These are phyloP conservation scores for Drosophila testacea DNA, from an alignment of 2,888 invertebrate genomes.

Conservation along the genomic window DNA sequence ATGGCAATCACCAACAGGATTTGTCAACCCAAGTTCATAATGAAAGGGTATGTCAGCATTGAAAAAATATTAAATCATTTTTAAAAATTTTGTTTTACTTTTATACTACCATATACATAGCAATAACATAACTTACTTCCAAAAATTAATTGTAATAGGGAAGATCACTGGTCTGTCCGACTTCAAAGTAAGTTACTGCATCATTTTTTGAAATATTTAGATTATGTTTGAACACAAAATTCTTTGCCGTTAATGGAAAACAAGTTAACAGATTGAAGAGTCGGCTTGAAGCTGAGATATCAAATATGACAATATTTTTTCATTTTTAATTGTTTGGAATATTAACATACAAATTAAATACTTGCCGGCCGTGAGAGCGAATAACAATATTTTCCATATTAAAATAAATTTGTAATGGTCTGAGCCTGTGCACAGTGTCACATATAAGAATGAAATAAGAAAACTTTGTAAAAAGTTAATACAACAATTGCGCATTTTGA, in stretches of 20 bases:
- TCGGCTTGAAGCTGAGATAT: background rate
- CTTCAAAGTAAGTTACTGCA: background rate
- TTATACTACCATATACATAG: no score
- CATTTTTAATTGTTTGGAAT: background rate
- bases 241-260: background rate
- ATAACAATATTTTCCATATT: slow-evolving; percentile 56
- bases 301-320: background rate
- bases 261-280: background rate
- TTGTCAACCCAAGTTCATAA: no score
- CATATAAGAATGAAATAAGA: slow-evolving; percentile 19
- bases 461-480: background rate
- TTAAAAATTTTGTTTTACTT: no score
- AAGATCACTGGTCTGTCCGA: background rate
- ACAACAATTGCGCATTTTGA: background rate
- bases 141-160: no score
- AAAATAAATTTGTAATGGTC: background rate
- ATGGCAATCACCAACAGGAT: background rate
- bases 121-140: no score
- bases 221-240: background rate
- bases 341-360: slow-evolving; percentile 15
- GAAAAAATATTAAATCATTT: no score
- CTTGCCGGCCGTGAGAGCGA: slow-evolving; percentile 56
- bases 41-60: no score
- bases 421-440: background rate
- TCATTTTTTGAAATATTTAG: background rate